A percentile compares a stretch with the other conserved stretches of the same genome.
phyloP scores from a whole-genome alignment of 35 echinoderm and acorn worm species.

The Heliocidaris erythrogramma region DNA sequence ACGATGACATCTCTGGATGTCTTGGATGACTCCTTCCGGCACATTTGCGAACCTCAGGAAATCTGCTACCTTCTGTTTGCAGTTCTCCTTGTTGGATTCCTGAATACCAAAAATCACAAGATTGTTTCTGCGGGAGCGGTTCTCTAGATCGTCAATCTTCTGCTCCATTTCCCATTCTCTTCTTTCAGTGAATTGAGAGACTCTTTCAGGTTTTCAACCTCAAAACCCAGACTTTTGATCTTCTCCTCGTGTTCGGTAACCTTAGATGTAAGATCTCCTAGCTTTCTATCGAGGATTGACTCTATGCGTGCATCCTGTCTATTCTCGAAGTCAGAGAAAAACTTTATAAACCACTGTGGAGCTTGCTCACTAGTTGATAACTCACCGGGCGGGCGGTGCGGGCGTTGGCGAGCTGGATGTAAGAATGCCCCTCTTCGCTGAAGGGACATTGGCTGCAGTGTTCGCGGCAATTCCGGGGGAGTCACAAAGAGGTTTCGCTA shows the following conservation, averaged over 20 bases:
- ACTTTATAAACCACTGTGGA: background rate
- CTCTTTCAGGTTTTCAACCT: background rate
- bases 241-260: background rate
- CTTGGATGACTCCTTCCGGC: background rate
- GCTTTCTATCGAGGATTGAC: background rate
- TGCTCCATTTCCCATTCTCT: background rate
- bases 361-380: background rate
- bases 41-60: background rate
- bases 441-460: no score
- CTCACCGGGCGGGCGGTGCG: no score
- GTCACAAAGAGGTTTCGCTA: no score
- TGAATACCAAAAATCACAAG: conserved; percentile 6
- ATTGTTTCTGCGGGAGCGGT: conserved; percentile 2
- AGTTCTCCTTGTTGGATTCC: background rate
- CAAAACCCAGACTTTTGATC: background rate
- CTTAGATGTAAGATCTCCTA: background rate
- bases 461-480: no score
- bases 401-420: no score
- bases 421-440: no score
- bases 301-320: background rate
- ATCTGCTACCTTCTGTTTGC: background rate
- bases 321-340: background rate
- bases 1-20: conserved; percentile 43
- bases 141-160: conserved; percentile 46
- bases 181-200: background rate